A percentile compares a stretch with the other conserved stretches of the same genome.
Evolutionary conservation across 2,888 invertebrate species (phyloP).

Genomic region (Myathropa florea): DNA sequence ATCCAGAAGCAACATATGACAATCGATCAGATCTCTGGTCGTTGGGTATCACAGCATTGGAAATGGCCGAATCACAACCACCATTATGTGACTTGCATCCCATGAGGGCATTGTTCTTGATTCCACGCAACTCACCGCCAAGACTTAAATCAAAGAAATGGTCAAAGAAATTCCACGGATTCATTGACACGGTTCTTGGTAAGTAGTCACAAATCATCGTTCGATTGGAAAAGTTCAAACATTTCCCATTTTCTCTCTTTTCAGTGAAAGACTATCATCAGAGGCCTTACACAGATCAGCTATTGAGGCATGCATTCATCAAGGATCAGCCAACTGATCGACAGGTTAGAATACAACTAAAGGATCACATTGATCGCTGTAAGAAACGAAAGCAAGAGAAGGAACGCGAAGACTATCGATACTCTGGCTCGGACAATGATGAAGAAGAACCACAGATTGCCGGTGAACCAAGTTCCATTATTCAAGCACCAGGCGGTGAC

Average conservation of each 20-base stretch:
- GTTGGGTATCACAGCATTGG: conserved; percentile 97
- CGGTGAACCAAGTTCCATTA: conserved; percentile 97
- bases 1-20: conserved; percentile 99
- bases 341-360: conserved; percentile 98
- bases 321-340: conserved; percentile 99
- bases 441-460: conserved; percentile 95
- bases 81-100: conserved; percentile 99
- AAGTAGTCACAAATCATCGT: conserved; percentile 30
- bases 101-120: conserved; percentile 99
- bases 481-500: conserved; percentile 93
- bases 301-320: conserved; percentile 98
- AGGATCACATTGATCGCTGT: conserved; percentile 99
- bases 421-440: conserved; percentile 98
- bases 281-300: conserved; percentile 98
- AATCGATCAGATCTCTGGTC: conserved; percentile 97
- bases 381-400: conserved; percentile 97
- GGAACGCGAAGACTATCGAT: conserved; percentile 89
- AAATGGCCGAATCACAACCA: conserved; percentile 99
- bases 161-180: conserved; percentile 98
- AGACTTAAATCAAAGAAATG: conserved; percentile 98
- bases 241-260: conserved; percentile 44
- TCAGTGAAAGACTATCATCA: conserved; percentile 98
- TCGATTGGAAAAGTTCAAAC: neutral
- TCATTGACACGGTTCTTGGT: conserved; percentile 97
- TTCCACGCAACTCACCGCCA: conserved; percentile 98